These are phyloP conservation scores for Heliconius himera DNA, from an alignment of 1,140 invertebrate species.

Conservation along the genomic window DNA sequence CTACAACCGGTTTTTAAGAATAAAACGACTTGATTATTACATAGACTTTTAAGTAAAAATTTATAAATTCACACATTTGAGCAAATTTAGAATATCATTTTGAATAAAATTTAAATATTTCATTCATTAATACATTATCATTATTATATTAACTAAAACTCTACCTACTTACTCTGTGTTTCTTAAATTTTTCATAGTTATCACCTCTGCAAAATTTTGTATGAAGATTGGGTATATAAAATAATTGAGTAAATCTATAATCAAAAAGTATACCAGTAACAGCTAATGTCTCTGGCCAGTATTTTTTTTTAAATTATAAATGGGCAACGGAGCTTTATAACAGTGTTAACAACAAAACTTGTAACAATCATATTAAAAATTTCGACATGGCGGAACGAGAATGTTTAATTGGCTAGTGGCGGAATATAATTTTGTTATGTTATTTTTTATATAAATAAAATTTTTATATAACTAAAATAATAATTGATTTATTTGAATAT, in stretches of 20 bases:
- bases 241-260: background rate
- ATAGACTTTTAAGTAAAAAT: background rate
- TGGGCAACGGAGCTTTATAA: background rate
- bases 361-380: background rate
- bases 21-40: slow-evolving; percentile 36
- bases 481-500: background rate
- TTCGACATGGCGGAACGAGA: background rate
- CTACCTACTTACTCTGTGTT: too few relatives aligned
- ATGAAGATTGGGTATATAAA: background rate
- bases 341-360: background rate
- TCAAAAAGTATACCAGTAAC: background rate
- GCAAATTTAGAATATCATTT: background rate
- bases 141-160: too few relatives aligned
- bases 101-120: background rate
- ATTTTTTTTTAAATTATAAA: background rate
- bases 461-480: too few relatives aligned
- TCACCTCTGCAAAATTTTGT: too few relatives aligned
- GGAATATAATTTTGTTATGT: too few relatives aligned
- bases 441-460: too few relatives aligned
- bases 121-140: background rate
- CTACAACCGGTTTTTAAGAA: slow-evolving; percentile 46
- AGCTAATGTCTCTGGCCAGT: background rate
- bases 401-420: background rate
- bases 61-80: background rate
- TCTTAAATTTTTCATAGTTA: too few relatives aligned